Evolutionary conservation across 2,888 invertebrate genomes (phyloP), one percentile per base, ranked within the genome.

Genomic region (Apamea anceps): DNA sequence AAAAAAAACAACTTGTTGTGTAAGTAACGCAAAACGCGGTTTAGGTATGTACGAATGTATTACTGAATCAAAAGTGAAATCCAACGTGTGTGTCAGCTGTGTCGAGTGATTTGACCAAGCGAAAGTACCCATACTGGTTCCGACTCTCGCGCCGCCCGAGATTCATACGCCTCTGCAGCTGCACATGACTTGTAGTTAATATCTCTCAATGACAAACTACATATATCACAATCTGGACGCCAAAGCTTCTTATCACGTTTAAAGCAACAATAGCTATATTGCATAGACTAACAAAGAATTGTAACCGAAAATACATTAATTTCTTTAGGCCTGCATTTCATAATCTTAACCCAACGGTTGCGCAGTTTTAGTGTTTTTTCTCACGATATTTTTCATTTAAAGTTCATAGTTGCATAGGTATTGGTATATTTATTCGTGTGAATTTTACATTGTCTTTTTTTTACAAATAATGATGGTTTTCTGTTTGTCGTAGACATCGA

Each of bases 401-500:
- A 84, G 63, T 79, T 72, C 70, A 77, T 63, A 71, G 74, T 79
- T 74, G 68, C 54, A 65, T 60, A 80, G 62, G 48, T 62, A 80
- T 80, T 80, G 77, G 62, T 77, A 62, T 74, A 65, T 66, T 68
- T 77, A 66, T 68, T 62, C 32, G 74, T 76, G 68, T 77, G 80
- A 77, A 57, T 77, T 57, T 42, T 18, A 25, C n/a, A 57, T 77
- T 66, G 66, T 76, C 42, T 67, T 68, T 72, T 42, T 6, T 37
- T n/a, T 15, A 51, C 51, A 79, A 48, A 72, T 71, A 62, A 42
- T 13, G 0, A 66, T 72, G 63, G 32, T 57, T 83, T 83, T 86
- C 37, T 84, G 21, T 86, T 82, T 94, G 89, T 96, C 96, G 21
- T 96, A 99, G 99, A 99, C 96, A 98, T 98, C 96, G 99, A 99